These are phyloP conservation scores for Poecilus cupreus DNA, from an alignment of 2,888 invertebrate species.

Conservation along the genomic window DNA sequence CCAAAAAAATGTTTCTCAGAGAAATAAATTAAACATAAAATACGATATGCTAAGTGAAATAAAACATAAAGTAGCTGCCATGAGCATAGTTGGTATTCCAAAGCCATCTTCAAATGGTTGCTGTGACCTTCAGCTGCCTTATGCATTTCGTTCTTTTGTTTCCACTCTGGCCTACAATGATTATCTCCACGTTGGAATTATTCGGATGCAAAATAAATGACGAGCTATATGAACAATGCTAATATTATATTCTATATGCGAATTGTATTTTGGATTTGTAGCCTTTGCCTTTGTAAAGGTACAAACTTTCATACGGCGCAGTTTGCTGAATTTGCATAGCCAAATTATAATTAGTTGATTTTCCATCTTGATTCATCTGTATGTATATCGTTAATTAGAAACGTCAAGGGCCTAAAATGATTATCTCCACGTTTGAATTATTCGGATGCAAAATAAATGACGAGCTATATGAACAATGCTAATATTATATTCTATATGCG, in stretches of 20 bases:
- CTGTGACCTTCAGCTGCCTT: conserved; percentile 34
- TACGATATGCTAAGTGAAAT: too few species aligned
- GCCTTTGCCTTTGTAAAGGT: too few species aligned
- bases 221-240: not conserved
- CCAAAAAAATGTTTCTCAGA: too few species aligned
- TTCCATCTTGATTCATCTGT: too few species aligned
- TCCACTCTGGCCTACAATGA: conserved; percentile 22
- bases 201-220: conserved; percentile 31
- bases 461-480: not conserved
- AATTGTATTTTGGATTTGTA: too few species aligned
- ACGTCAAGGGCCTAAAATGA: conserved; percentile 19
- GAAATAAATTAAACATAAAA: too few species aligned
- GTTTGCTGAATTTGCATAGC: too few species aligned
- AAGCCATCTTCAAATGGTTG: conserved; percentile 20
- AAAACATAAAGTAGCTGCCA: too few species aligned
- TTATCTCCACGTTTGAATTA: not conserved
- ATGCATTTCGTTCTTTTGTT: conserved; percentile 39
- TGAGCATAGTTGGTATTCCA: conserved; percentile 21
- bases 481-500: not conserved
- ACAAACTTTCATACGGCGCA: too few species aligned
- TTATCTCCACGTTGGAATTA: not conserved
- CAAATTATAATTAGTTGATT: too few species aligned
- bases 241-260: not conserved
- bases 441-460: conserved; percentile 31
- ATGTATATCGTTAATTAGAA: too few species aligned